Percentiles rank a stretch among this genome's conserved stretches.
phyloP scores from a whole-genome alignment of 2,113 vertebrate genomes.

The Lophura nycthemera region DNA sequence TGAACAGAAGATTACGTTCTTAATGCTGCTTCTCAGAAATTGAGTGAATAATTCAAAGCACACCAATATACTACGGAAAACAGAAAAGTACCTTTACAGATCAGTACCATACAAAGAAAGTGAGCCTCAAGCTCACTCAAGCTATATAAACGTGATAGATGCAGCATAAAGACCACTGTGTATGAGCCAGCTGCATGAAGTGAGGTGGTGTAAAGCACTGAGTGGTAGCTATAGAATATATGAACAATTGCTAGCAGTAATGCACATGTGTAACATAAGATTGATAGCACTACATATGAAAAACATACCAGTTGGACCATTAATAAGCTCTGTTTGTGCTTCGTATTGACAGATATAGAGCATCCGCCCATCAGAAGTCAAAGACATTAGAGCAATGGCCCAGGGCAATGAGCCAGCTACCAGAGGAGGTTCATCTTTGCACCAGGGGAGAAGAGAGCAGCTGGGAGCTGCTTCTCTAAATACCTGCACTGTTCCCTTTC shows the following conservation, averaged over 20 bases:
- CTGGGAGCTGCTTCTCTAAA: background rate
- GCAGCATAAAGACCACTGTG: background rate
- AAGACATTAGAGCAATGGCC: background rate
- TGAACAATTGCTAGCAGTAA: background rate
- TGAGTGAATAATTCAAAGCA: constrained; percentile 56
- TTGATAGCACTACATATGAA: background rate
- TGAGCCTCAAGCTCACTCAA: background rate
- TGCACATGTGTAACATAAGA: background rate
- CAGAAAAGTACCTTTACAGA: constrained; percentile 1
- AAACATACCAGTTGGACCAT: background rate
- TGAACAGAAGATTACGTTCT: constrained; percentile 57
- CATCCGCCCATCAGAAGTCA: constrained; percentile 24
- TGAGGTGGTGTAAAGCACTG: background rate
- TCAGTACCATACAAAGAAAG: background rate
- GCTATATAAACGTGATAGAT: background rate
- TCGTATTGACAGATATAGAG: constrained; percentile 19
- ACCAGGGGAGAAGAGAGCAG: background rate
- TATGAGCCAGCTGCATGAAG: background rate
- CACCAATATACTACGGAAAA: background rate
- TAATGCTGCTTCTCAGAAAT: constrained; percentile 63
- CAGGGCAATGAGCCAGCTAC: constrained; percentile 21
- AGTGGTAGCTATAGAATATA: background rate
- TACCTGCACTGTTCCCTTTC: background rate
- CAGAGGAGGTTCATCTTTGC: background rate
- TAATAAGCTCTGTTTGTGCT: background rate